Conservation (phyloP, 2,797 vertebrate genomes). For the Phoebastria nigripes region DNA sequence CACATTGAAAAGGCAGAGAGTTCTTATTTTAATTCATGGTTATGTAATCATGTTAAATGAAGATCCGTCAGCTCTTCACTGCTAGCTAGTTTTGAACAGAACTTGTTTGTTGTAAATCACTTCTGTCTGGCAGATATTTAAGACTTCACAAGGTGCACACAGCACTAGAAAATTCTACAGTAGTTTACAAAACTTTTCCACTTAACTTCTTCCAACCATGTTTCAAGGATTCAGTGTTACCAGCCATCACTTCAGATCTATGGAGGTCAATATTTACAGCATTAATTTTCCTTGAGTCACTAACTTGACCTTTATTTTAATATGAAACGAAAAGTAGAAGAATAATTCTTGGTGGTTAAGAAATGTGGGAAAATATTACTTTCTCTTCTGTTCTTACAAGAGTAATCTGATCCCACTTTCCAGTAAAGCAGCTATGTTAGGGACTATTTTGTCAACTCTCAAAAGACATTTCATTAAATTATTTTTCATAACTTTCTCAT, state of each 20-base stretch:
- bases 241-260: constrained; percentile 50
- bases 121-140: background rate
- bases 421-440: background rate
- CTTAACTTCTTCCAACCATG: constrained; percentile 45
- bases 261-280: constrained; percentile 44
- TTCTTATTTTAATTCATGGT: background rate
- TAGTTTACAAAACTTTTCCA: constrained; percentile 35
- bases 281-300: constrained; percentile 24
- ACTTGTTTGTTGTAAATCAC: background rate
- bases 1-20: background rate
- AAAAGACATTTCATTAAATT: background rate
- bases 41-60: background rate
- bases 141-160: background rate
- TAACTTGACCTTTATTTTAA: background rate
- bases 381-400: background rate
- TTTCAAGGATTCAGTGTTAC: constrained; percentile 46
- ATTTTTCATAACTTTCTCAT: background rate
- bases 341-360: background rate
- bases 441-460: background rate
- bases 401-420: background rate
- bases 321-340: background rate
- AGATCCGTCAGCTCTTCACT: background rate
- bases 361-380: background rate
- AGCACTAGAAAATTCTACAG: constrained; percentile 22
- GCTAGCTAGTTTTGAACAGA: background rate